These are phyloP conservation scores for Champsocephalus gunnari DNA, from an alignment of 2,797 vertebrate species.

Conservation along the genomic window DNA sequence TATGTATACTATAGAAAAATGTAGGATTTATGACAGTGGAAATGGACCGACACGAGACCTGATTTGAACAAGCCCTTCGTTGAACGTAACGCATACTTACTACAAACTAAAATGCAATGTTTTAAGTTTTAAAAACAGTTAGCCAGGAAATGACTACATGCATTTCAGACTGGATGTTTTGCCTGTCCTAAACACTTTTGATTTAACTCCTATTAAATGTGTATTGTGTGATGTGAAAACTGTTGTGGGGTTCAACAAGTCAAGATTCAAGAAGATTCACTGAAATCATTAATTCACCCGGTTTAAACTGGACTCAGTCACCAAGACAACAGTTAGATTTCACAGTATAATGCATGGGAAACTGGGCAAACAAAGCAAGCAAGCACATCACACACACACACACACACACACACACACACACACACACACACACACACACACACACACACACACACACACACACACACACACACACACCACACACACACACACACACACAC, in stretches of 20 bases:
- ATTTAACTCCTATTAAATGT: neutral
- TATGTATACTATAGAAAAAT: too few species aligned
- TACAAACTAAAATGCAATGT: too few species aligned
- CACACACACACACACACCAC: constrained; percentile 16
- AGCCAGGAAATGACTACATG: constrained; percentile 15
- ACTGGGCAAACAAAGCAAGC: constrained; percentile 74
- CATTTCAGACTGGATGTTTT: neutral
- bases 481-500: constrained; percentile 21
- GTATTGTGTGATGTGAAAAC: constrained; percentile 8
- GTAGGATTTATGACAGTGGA: too few species aligned
- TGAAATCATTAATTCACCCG: constrained; percentile 21
- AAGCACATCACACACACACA: constrained; percentile 17
- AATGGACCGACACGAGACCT: too few species aligned
- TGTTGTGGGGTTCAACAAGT: neutral
- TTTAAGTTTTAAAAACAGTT: constrained; percentile 7
- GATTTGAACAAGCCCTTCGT: too few species aligned
- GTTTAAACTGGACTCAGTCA: constrained; percentile 45
- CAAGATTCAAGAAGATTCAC: neutral
- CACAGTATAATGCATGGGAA: constrained; percentile 74
- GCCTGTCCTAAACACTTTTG: neutral
- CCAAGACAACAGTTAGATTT: constrained; percentile 70
- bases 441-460: constrained; percentile 18
- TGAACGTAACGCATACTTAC: too few species aligned
- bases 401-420: constrained; percentile 20
- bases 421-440: constrained; percentile 8